Evolutionary conservation across 2,888 invertebrate genomes (phyloP).

Genomic region (Poecilus cupreus): DNA sequence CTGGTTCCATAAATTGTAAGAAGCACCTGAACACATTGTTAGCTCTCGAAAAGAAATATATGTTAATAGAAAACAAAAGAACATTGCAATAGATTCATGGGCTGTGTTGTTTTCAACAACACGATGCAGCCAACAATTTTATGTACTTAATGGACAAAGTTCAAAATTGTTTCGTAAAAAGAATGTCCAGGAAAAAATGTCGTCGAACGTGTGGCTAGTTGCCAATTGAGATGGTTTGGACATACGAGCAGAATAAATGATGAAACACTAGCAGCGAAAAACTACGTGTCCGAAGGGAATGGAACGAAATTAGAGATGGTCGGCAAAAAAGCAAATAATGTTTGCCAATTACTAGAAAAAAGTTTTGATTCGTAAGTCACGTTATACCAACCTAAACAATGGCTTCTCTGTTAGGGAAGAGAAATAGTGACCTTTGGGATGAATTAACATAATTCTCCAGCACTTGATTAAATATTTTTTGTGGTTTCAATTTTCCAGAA

Average conservation of each 20-base stretch:
- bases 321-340: slow-evolving; percentile 36
- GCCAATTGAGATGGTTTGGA: slow-evolving; percentile 55
- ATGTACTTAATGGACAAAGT: slow-evolving; percentile 55
- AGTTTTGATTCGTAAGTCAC: slow-evolving; percentile 32
- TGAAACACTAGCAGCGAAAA: slow-evolving; percentile 37
- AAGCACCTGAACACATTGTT: background rate
- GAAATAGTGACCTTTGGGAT: background rate
- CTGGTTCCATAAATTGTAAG: background rate
- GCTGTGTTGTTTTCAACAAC: background rate
- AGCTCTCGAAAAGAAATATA: background rate
- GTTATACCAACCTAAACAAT: slow-evolving; percentile 7
- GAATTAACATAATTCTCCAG: slow-evolving; percentile 2
- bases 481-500: background rate
- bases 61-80: slow-evolving; percentile 10
- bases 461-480: slow-evolving; percentile 33
- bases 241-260: slow-evolving; percentile 53
- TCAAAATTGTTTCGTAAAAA: slow-evolving; percentile 56
- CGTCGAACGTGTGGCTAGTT: slow-evolving; percentile 52
- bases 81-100: slow-evolving; percentile 12
- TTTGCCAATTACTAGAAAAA: slow-evolving; percentile 42
- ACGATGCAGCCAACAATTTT: slow-evolving; percentile 30
- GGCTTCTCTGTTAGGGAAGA: background rate
- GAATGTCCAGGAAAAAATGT: slow-evolving; percentile 52
- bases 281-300: slow-evolving; percentile 4
- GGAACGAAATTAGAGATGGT: slow-evolving; percentile 19